phyloP scores from a whole-genome alignment of 2,113 vertebrate species.

The Corvus hawaiiensis region DNA sequence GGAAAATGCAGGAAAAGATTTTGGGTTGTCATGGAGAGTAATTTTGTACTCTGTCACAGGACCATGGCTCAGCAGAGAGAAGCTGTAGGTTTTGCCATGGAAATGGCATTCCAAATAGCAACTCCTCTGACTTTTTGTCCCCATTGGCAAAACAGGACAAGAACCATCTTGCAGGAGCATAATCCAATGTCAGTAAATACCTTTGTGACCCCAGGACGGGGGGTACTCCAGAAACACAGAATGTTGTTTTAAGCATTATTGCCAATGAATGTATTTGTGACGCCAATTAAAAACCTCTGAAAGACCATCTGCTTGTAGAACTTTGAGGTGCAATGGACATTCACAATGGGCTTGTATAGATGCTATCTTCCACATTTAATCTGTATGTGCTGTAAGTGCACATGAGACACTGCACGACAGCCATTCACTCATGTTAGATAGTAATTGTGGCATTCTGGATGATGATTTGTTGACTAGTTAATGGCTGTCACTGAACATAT shows the following conservation, averaged over 20 bases:
- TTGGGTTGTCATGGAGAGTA: not conserved
- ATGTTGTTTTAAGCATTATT: not conserved
- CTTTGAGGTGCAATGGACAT: not conserved
- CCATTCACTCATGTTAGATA: not conserved
- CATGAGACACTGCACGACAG: not conserved
- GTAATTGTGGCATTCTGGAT: not conserved
- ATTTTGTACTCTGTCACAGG: not conserved
- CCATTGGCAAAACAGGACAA: not conserved
- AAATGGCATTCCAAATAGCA: not conserved
- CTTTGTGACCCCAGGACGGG: not conserved
- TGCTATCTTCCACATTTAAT: not conserved
- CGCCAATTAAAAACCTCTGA: not conserved
- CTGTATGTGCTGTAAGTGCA: not conserved
- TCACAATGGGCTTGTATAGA: not conserved
- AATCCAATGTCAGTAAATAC: not conserved
- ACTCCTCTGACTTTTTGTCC: not conserved
- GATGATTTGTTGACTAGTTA: constrained; percentile 19
- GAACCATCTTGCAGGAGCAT: not conserved
- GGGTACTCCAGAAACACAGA: not conserved
- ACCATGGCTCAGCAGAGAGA: not conserved
- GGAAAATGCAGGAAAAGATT: not conserved
- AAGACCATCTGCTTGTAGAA: not conserved
- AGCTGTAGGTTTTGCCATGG: not conserved
- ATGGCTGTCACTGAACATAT: not conserved
- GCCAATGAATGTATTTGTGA: not conserved